Evolutionary conservation across 2,888 invertebrate species (phyloP).

Genomic region (Diachrysia chrysitis): DNA sequence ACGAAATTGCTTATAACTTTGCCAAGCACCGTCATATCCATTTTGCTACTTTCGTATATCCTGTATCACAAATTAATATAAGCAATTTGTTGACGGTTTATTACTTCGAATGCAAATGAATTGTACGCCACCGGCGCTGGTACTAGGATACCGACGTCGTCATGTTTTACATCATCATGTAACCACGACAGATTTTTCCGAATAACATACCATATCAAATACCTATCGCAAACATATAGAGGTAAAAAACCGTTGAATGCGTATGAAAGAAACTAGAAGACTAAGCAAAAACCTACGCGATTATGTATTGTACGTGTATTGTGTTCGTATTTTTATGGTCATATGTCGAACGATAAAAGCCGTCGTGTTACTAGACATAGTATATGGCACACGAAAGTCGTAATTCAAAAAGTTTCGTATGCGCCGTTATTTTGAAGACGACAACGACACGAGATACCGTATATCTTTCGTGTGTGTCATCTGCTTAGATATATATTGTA

Average conservation of each 20-base stretch:
- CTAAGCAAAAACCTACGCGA: conserved; percentile 70
- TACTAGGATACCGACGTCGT: conserved; percentile 19
- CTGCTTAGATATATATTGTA: conserved; percentile 28
- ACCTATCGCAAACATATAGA: neutral
- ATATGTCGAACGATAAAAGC: conserved; percentile 76
- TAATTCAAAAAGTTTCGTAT: conserved; percentile 72
- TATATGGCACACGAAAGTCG: conserved; percentile 76
- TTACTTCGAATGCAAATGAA: conserved; percentile 33
- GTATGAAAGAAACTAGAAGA: conserved; percentile 77
- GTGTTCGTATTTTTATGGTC: conserved; percentile 76
- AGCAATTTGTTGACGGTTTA: conserved; percentile 30
- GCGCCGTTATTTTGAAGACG: conserved; percentile 32
- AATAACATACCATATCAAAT: neutral
- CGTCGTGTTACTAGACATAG: conserved; percentile 69
- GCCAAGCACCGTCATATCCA: conserved; percentile 82
- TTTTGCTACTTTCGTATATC: conserved; percentile 51
- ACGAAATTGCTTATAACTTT: conserved; percentile 83
- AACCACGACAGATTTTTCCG: conserved; percentile 22
- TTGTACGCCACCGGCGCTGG: conserved; percentile 5
- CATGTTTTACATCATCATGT: conserved; percentile 18
- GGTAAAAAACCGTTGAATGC: conserved; percentile 69
- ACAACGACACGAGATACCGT: conserved; percentile 51
- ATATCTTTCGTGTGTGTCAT: conserved; percentile 38
- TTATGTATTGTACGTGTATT: conserved; percentile 58
- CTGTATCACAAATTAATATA: conserved; percentile 32